Evolutionary conservation across 2,797 vertebrate genomes (phyloP), one percentile per base, ranked within the genome.

Genomic region (Manis javanica): DNA sequence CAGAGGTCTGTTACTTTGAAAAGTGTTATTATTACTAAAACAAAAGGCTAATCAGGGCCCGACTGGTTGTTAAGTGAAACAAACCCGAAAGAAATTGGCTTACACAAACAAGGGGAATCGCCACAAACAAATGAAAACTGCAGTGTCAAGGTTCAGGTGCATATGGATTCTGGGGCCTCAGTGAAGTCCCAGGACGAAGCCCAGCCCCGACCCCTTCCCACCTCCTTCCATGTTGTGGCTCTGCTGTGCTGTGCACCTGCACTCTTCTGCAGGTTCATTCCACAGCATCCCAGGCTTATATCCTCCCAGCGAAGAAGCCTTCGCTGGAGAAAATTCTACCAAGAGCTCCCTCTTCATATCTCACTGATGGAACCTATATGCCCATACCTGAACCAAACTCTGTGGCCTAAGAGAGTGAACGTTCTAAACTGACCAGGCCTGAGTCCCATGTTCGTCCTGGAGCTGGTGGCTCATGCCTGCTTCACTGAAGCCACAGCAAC

Each of bases 1-100:
- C n/a, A 7, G 14, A 19, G n/a, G n/a, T 88, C 19, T 88, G 46
- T 69, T 46, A 53, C 51, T 90, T 90, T 71, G 46, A 63, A 6
- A 63, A 63, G 29, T 16, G 61, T 63, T 86, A 34, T 51, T 59
- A 85, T 66, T 37, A 86, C 77, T 51, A 69, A 81, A 59, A 49
- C n/a, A 39, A 5, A 53, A 1, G 79, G 74, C 61, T 34, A 55
- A 81, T 75, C 10, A 69, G 51, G 34, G 55, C 12, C 4, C 61
- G 26, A 13, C 0, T 71, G 26, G 8, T 55, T 72, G 1, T 66
- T 46, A 94, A 82, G 21, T 53, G 63, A 95, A 94, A 74, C 11
- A 64, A 24, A 83, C 39, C n/a, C 21, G 57, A 23, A 11, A 87
- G 29, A 77, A 92, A 83, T 18, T 21, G 19, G 8, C 59, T 83